Conservation (phyloP, 2,888 invertebrate species). For the Parnassius glacialis region DNA sequence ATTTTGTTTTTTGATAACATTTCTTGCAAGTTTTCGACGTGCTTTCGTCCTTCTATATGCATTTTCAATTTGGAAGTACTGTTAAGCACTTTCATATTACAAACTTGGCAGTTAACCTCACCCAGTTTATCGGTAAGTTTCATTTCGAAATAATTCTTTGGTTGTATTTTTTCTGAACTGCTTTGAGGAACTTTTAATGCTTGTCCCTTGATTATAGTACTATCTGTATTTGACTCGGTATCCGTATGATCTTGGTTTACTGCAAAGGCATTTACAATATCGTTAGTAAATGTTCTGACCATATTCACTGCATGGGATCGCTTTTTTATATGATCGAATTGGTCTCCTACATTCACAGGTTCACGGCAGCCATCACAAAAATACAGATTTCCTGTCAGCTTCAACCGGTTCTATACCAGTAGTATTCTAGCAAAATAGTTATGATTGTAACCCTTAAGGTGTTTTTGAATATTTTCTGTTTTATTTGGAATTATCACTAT, state of each 20-base stretch:
- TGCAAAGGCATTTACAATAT: background rate
- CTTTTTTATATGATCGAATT: background rate
- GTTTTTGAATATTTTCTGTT: background rate
- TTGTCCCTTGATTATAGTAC: background rate
- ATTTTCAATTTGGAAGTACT: constrained; percentile 1
- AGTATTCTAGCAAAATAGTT: too few species aligned
- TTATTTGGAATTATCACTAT: background rate
- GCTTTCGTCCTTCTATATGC: constrained; percentile 4
- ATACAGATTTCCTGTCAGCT: background rate
- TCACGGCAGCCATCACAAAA: constrained; percentile 8
- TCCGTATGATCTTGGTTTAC: background rate
- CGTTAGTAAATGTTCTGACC: background rate
- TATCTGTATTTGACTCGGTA: background rate
- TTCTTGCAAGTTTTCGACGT: background rate
- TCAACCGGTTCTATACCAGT: constrained; percentile 4
- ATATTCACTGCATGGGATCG: background rate
- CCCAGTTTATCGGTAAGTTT: background rate
- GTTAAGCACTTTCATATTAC: constrained; percentile 4
- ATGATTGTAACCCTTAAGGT: background rate
- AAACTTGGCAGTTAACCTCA: constrained; percentile 13
- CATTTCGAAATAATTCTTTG: background rate
- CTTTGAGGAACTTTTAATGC: background rate
- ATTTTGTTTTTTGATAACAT: constrained; percentile 5
- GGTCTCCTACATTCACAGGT: background rate
- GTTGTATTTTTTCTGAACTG: background rate